Percentiles rank a stretch among this genome's conserved stretches.
Conservation (phyloP, 53 echinoderm and acorn worm species). For the Henricia sp. region DNA sequence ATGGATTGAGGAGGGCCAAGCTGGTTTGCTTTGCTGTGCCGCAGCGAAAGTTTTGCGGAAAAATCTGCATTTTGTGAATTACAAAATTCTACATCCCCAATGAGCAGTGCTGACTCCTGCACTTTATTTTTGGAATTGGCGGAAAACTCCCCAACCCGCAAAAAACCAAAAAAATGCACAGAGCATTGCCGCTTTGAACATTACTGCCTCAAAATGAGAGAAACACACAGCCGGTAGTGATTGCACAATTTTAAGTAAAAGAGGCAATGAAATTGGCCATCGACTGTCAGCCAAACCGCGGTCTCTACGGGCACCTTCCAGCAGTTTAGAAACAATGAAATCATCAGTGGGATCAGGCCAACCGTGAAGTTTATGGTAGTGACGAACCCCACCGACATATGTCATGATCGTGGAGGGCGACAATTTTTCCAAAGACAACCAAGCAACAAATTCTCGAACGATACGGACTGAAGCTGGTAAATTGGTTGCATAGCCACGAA, state of each 20-base stretch:
- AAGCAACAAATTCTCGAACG: conserved; percentile 11
- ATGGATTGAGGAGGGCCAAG: not conserved
- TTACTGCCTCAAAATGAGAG: not conserved
- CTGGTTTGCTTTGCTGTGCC: not conserved
- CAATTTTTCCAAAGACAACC: not conserved
- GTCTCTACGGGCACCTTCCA: not conserved
- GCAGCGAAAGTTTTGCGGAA: not conserved
- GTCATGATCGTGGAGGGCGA: conserved; percentile 24
- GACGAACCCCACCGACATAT: not conserved
- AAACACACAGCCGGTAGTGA: not conserved
- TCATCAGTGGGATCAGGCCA: not conserved
- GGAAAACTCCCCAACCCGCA: not conserved
- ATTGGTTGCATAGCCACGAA: no score
- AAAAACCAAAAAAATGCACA: not conserved
- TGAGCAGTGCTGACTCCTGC: not conserved
- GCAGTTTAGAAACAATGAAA: conserved; percentile 1
- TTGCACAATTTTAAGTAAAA: not conserved
- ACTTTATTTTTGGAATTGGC: not conserved
- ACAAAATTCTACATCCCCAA: not conserved
- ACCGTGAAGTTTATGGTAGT: not conserved
- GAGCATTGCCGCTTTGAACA: not conserved
- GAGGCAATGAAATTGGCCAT: conserved; percentile 7
- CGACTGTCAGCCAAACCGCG: not conserved
- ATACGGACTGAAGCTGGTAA: not conserved
- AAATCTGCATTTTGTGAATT: not conserved